phyloP scores from a whole-genome alignment of 2,888 invertebrate species.

The Cheilosia grossa region DNA sequence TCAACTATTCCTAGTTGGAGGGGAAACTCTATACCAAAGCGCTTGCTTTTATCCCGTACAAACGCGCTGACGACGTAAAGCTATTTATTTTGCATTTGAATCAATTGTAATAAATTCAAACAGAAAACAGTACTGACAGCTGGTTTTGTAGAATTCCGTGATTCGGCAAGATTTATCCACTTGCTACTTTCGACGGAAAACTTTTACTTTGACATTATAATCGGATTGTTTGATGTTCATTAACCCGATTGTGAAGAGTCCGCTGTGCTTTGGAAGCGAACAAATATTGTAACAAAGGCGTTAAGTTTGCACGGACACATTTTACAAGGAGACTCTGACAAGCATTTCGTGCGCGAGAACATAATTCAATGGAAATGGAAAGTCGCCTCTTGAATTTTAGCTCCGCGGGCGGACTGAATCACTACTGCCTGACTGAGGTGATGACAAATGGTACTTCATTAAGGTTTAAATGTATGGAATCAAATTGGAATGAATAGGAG shows the following conservation, averaged over 20 bases:
- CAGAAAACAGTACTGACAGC: background rate
- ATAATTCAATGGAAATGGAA: too few species aligned
- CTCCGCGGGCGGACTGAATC: too few species aligned
- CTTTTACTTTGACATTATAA: conserved; percentile 11
- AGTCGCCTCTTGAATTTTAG: too few species aligned
- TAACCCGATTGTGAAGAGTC: background rate
- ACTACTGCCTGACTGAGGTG: too few species aligned
- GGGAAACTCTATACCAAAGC: background rate
- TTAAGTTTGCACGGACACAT: too few species aligned
- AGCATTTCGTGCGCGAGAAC: background rate
- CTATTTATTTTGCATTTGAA: background rate
- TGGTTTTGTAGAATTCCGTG: background rate
- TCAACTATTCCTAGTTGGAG: too few species aligned
- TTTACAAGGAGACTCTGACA: background rate
- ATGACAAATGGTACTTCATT: too few species aligned
- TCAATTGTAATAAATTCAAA: background rate
- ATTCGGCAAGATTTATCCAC: background rate
- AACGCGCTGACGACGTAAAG: background rate
- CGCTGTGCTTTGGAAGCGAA: background rate
- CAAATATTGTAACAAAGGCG: background rate
- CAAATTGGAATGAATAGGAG: too few species aligned
- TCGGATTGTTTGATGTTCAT: conserved; percentile 1
- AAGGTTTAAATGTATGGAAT: too few species aligned
- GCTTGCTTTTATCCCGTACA: background rate
- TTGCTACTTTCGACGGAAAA: background rate